These are phyloP conservation scores for Microchrysa polita DNA, from an alignment of 2,888 invertebrate genomes.

Conservation along the genomic window DNA sequence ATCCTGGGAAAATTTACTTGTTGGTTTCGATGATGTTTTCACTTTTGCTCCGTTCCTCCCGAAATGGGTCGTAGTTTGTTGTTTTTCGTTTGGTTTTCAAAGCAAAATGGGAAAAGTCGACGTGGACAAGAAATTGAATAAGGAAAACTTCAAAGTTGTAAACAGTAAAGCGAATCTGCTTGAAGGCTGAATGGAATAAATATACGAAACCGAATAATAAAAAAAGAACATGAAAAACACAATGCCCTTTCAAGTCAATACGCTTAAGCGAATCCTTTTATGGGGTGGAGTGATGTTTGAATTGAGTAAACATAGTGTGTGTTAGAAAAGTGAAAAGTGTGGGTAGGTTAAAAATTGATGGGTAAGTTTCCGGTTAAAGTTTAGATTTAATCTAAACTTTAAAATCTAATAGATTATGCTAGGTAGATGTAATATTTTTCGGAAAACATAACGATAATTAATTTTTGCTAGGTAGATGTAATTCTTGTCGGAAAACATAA, in stretches of 20 bases:
- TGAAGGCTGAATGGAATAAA: not conserved
- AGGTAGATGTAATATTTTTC: too few species aligned
- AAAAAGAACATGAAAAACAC: slow-evolving; percentile 22
- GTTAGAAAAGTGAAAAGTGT: too few species aligned
- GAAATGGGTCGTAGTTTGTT: not conserved
- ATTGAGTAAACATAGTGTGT: too few species aligned
- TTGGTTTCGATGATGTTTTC: not conserved
- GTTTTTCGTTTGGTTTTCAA: not conserved
- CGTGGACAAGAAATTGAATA: not conserved
- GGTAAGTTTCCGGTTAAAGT: too few species aligned
- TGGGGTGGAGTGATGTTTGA: not conserved
- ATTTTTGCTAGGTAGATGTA: too few species aligned
- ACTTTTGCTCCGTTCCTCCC: too few species aligned
- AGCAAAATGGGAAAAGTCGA: slow-evolving; percentile 7
- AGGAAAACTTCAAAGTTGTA: slow-evolving; percentile 2
- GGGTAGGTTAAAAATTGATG: too few species aligned
- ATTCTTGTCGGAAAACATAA: too few species aligned
- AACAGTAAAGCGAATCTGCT: not conserved
- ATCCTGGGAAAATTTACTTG: slow-evolving; percentile 1
- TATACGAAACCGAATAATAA: slow-evolving; percentile 6
- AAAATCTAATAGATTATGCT: too few species aligned
- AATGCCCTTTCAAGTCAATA: slow-evolving; percentile 26
- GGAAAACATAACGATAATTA: too few species aligned
- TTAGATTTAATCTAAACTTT: too few species aligned
- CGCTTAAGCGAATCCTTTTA: slow-evolving; percentile 8